Conservation (phyloP, 1,140 invertebrate species). For the Physella acuta region DNA sequence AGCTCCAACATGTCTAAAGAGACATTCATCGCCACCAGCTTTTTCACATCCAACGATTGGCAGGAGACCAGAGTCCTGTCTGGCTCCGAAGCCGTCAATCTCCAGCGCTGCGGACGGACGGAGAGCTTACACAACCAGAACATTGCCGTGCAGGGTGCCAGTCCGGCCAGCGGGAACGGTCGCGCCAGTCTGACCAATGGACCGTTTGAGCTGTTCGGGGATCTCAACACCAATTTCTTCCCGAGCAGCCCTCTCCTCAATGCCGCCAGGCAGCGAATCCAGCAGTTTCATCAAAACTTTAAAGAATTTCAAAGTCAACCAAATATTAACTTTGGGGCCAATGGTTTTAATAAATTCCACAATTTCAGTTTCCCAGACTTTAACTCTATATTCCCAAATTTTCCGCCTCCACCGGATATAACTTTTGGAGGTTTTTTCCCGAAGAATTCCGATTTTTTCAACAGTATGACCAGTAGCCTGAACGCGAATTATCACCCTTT, state of each 20-base stretch:
- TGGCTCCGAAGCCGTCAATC: background rate
- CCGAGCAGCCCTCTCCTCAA: slow-evolving; percentile 8
- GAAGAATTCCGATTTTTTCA: slow-evolving; percentile 4
- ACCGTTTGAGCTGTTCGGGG: background rate
- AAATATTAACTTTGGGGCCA: slow-evolving; percentile 1
- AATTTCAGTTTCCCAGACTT: slow-evolving; percentile 21
- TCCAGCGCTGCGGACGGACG: background rate
- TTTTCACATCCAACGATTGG: slow-evolving; percentile 13
- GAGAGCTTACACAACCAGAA: background rate
- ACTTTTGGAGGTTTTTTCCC: slow-evolving; percentile 13
- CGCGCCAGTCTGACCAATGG: background rate
- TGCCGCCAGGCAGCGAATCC: slow-evolving; percentile 10
- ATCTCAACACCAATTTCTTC: slow-evolving; percentile 15
- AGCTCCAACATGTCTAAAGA: slow-evolving; percentile 8
- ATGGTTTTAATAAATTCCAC: background rate
- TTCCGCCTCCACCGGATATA: slow-evolving; percentile 15
- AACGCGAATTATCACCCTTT: slow-evolving; percentile 7
- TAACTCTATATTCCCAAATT: slow-evolving; percentile 6
- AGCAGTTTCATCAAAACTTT: slow-evolving; percentile 8
- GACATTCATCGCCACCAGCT: slow-evolving; percentile 17
- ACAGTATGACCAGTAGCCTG: slow-evolving; percentile 14
- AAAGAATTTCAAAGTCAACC: slow-evolving; percentile 18
- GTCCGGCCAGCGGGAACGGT: background rate
- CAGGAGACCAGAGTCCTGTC: slow-evolving; percentile 8
- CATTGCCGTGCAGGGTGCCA: background rate